Conservation (phyloP, 2,888 invertebrate genomes). For the Ametastegia equiseti region DNA sequence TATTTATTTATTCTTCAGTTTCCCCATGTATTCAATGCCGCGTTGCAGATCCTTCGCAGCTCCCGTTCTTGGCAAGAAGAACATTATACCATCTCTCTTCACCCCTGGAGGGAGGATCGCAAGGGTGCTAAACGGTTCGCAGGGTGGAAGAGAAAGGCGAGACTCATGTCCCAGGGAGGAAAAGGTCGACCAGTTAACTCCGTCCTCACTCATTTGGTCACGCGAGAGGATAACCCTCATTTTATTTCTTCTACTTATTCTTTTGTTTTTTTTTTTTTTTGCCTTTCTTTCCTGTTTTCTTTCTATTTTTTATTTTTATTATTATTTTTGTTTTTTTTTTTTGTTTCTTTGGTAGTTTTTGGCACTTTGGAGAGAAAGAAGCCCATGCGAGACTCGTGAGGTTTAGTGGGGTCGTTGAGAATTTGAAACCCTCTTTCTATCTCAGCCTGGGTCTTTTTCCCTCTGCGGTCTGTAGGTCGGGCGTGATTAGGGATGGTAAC, state of each 20-base stretch:
- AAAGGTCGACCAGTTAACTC: slow-evolving; percentile 26
- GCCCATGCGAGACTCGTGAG: not conserved
- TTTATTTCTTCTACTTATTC: slow-evolving; percentile 48
- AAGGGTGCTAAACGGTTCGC: slow-evolving; percentile 34
- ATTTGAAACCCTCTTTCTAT: not conserved
- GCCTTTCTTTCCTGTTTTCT: slow-evolving; percentile 46
- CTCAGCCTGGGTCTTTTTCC: not conserved
- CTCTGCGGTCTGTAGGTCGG: not conserved
- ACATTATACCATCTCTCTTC: slow-evolving; percentile 3
- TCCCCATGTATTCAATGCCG: too few species aligned
- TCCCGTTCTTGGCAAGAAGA: not conserved
- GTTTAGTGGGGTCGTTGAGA: not conserved
- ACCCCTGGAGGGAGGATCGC: not conserved
- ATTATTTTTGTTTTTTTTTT: too few species aligned
- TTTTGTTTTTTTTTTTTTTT: slow-evolving; percentile 33
- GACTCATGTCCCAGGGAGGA: slow-evolving; percentile 45
- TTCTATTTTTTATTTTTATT: slow-evolving; percentile 14
- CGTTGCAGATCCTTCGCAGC: too few species aligned
- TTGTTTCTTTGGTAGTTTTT: too few species aligned
- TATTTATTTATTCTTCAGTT: not conserved
- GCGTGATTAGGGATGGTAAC: slow-evolving; percentile 20
- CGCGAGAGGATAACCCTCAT: not conserved
- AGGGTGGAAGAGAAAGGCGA: slow-evolving; percentile 39
- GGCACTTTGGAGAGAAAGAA: too few species aligned
- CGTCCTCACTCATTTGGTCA: slow-evolving; percentile 33